Conservation (phyloP, 2,888 invertebrate species). For the Pheosia gnoma region DNA sequence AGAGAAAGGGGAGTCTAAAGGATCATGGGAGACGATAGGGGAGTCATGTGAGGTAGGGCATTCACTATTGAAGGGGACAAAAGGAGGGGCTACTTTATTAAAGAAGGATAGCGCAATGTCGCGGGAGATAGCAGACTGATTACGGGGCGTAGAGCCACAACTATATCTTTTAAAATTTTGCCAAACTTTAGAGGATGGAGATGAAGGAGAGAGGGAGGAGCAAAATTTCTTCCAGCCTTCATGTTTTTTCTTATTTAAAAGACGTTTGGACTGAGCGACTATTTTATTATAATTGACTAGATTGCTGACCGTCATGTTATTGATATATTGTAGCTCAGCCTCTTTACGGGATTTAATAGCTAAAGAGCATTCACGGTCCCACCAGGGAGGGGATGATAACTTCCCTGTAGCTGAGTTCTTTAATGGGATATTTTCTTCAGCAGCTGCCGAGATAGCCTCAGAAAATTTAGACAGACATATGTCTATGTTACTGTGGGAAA, state of each 20-base stretch:
- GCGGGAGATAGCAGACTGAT: neutral
- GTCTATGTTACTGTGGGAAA: neutral
- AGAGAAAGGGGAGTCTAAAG: neutral
- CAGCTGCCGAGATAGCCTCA: neutral
- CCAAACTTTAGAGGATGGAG: neutral
- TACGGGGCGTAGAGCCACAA: neutral
- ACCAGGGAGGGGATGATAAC: conserved; percentile 3
- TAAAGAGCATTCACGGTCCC: conserved; percentile 1
- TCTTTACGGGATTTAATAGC: neutral
- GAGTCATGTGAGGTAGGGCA: too few species aligned
- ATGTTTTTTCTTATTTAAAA: neutral
- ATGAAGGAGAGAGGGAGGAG: neutral
- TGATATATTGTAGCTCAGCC: neutral
- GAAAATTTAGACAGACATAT: neutral
- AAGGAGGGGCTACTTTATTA: too few species aligned
- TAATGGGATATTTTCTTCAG: neutral
- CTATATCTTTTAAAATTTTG: neutral
- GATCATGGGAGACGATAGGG: too few species aligned
- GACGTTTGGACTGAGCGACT: neutral
- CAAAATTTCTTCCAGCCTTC: neutral
- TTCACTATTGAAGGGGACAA: too few species aligned
- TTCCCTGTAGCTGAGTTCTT: neutral
- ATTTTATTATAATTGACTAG: neutral
- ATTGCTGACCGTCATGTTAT: neutral
- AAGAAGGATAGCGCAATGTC: too few species aligned